Conservation (phyloP, 2,888 invertebrate species). For the Agrochola macilenta region DNA sequence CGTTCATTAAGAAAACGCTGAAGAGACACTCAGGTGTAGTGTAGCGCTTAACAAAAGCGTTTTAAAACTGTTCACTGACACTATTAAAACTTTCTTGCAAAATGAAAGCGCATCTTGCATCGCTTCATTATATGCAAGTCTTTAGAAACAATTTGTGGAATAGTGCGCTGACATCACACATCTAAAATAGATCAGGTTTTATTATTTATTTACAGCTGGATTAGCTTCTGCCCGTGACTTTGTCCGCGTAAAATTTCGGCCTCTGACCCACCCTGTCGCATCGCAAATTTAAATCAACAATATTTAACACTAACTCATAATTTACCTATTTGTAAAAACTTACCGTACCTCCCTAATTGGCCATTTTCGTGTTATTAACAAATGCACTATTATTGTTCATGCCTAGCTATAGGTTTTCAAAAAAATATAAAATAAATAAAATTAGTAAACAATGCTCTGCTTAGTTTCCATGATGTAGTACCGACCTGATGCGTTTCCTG, state of each 20-base stretch:
- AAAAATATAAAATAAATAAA: too few species aligned
- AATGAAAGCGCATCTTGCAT: neutral
- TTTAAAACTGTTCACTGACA: slow-evolving; percentile 2
- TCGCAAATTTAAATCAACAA: too few species aligned
- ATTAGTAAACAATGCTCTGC: too few species aligned
- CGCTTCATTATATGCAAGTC: neutral
- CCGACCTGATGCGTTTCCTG: neutral
- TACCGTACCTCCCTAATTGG: neutral
- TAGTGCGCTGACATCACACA: neutral
- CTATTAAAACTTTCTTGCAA: neutral
- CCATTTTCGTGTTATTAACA: neutral
- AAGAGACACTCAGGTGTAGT: slow-evolving; percentile 1
- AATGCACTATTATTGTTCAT: neutral
- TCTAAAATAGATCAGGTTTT: neutral
- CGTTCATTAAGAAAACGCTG: slow-evolving; percentile 14
- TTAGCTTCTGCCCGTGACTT: too few species aligned
- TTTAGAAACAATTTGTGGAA: neutral
- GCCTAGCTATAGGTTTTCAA: too few species aligned
- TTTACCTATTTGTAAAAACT: neutral
- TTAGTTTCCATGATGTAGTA: too few species aligned
- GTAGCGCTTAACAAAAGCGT: slow-evolving; percentile 11
- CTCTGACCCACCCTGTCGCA: too few species aligned
- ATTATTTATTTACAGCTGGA: neutral
- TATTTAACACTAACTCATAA: neutral
- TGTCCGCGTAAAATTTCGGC: too few species aligned